These are phyloP conservation scores for Glareola pratincola DNA, from an alignment of 2,113 vertebrate species.

Conservation along the genomic window DNA sequence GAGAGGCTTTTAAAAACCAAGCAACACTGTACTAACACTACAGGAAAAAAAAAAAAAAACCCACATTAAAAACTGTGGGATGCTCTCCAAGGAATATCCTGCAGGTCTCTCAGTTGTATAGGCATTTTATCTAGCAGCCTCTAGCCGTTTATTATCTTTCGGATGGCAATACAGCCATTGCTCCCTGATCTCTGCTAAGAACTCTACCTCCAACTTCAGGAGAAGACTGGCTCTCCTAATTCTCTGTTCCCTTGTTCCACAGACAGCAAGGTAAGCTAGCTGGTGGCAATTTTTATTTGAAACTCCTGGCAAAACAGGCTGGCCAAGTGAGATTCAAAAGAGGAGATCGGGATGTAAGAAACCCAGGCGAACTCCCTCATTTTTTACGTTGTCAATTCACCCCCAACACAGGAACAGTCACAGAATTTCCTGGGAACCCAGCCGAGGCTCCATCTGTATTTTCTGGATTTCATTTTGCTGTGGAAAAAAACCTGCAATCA, in stretches of 20 bases:
- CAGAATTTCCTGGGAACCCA: constrained; percentile 25
- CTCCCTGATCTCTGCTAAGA: background rate
- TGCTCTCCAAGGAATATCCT: background rate
- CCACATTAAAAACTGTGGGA: background rate
- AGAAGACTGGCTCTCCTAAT: background rate
- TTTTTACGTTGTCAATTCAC: background rate
- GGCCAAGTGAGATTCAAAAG: background rate
- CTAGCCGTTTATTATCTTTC: background rate
- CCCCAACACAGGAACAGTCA: background rate
- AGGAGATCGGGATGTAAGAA: background rate
- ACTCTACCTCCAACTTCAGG: background rate
- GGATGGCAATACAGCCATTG: background rate
- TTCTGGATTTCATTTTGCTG: background rate
- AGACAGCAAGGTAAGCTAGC: background rate
- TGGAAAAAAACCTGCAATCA: constrained; percentile 18
- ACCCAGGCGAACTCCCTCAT: background rate
- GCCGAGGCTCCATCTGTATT: constrained; percentile 28
- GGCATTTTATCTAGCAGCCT: background rate
- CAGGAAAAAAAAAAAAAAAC: background rate
- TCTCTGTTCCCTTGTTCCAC: background rate
- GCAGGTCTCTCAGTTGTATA: background rate
- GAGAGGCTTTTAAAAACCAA: constrained; percentile 27
- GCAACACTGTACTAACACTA: background rate
- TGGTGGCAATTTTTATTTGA: background rate
- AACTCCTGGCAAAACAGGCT: background rate